Conservation (phyloP, 1,140 invertebrate species). For the Calliopsis andreniformis region DNA sequence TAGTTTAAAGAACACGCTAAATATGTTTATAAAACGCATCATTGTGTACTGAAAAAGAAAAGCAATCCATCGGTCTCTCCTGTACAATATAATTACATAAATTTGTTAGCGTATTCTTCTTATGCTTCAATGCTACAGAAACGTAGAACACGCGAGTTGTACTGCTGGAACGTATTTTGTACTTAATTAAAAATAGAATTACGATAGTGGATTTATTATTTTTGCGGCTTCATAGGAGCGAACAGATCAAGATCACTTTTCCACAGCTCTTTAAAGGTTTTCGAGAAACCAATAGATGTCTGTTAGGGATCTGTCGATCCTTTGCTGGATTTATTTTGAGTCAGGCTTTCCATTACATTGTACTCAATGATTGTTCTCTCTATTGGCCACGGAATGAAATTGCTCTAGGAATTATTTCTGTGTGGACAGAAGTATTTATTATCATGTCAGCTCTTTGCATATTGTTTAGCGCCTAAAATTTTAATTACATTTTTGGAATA, state of each 20-base stretch:
- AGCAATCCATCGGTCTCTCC: constrained; percentile 30
- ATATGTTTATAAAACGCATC: constrained; percentile 11
- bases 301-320: constrained; percentile 32
- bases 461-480: not conserved
- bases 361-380: not conserved
- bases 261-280: constrained; percentile 46
- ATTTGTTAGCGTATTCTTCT: constrained; percentile 51
- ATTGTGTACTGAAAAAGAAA: constrained; percentile 30
- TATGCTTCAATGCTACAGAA: constrained; percentile 64
- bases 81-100: constrained; percentile 59
- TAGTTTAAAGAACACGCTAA: constrained; percentile 34
- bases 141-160: constrained; percentile 62
- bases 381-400: not conserved
- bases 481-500: not conserved
- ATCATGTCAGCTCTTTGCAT: not conserved
- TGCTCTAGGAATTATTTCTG: not conserved
- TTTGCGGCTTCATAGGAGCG: constrained; percentile 60
- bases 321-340: constrained; percentile 40
- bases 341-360: not conserved
- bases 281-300: constrained; percentile 39
- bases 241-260: constrained; percentile 52
- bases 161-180: constrained; percentile 74
- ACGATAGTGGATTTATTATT: constrained; percentile 67
- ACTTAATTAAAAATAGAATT: constrained; percentile 76
- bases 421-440: not conserved